Evolutionary conservation across 2,888 invertebrate genomes (phyloP), one percentile per base, ranked within the genome.

Genomic region (Yponomeuta cagnagella): DNA sequence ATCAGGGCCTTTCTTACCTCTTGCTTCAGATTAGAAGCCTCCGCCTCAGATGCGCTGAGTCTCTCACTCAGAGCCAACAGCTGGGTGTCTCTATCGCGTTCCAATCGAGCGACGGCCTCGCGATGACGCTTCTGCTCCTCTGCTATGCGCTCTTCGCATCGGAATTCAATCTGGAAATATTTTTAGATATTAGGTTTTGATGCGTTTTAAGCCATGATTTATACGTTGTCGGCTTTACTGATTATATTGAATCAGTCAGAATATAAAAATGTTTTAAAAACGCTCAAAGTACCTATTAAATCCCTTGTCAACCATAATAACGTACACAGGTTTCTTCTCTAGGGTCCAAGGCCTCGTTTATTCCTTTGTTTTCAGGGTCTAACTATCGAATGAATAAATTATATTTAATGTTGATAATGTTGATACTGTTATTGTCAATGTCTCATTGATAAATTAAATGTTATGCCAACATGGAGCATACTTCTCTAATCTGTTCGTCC

Each of bases 111-210:
- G 77, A 97, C 93, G 71, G 96, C 94, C 78, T 98, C 98, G 74
- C 96, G 95, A 81, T 96, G 96, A 75, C 98, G 93, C 77, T 95
- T 94, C 86, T 98, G 97, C 82, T 98, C 98, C 75, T 97, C 96
- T 66, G 94, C 93, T 74, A 96, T 87, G 72, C 95, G 94, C 78
- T 96, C 96, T 76, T 96, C 96, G 75, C 95, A 94, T 73, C 96
- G 93, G 76, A 95, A 91, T 85, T 97, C 96, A 77, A 96, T 93
- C 96, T 96, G 79, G 43, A 81, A 77, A 75, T 12, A 58, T 58
- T 12, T 4, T 15, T 15, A 58, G 52, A 15, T 15, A 4, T 58
- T 58, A 8, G 12, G 52, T 63, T 15, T 69, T 69, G 71, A 69
- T 2, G 30, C 23, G 63, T 69, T 64, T 33, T 64, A 43, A 43